Evolutionary conservation across 1,140 invertebrate species (phyloP), one percentile per base, ranked within the genome.

Genomic region (Sycobia sp.): DNA sequence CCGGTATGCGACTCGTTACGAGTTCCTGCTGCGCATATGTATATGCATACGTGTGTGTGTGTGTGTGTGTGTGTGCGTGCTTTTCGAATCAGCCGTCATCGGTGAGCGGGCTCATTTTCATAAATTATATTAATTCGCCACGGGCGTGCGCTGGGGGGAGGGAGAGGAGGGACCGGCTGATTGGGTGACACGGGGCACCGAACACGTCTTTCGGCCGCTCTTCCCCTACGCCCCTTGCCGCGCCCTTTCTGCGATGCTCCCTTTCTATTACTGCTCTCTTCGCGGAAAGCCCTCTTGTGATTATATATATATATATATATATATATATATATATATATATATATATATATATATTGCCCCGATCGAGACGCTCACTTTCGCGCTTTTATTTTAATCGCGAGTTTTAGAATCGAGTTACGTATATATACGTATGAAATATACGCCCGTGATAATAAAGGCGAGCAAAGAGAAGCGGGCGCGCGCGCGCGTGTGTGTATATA

Each of bases 41-140:
- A n/a, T n/a, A n/a, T n/a, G n/a, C n/a, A n/a, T n/a, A n/a, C n/a
- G n/a, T n/a, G n/a, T n/a, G n/a, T n/a, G n/a, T n/a, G n/a, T n/a
- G n/a, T n/a, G n/a, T n/a, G n/a, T n/a, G n/a, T n/a, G n/a, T n/a
- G n/a, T n/a, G n/a, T n/a, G 11, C 32, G 56, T n/a, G n/a, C n/a
- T n/a, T n/a, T 57, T 64, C 65, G 71, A 71, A 73, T 74, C 66
- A 67, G 67, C 57, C 70, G 70, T 70, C 70, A 74, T 74, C 73
- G 69, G 69, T 66, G 71, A 68, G 51, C 55, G 65, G 51, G 59
- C 75, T 77, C 72, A 80, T 80, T 80, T 80, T 78, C 76, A 80
- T 80, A 80, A 80, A 80, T 78, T 75, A 80, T 73, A 72, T 70
- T 68, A 76, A 79, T 78, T 78, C 71, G 72, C 66, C 68, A 76